These are phyloP conservation scores for Amorpha juglandis DNA, from an alignment of 2,888 invertebrate species.

Conservation along the genomic window DNA sequence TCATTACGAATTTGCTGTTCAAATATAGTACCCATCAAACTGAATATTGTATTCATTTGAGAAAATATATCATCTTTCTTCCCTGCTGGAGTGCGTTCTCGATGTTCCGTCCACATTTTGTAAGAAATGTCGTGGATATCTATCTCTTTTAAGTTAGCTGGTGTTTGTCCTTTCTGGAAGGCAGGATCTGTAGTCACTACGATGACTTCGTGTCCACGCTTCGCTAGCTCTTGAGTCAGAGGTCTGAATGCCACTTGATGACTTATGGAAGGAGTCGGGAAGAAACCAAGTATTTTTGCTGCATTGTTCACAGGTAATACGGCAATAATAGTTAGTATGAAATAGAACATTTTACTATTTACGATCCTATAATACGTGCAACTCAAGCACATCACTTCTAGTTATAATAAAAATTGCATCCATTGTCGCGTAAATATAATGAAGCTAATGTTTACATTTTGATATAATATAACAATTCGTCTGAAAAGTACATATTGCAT, in stretches of 20 bases:
- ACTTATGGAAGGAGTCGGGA: conserved; percentile 50
- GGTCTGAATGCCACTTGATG: conserved; percentile 52
- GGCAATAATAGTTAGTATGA: background rate
- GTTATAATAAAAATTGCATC: no score
- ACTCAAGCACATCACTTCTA: no score
- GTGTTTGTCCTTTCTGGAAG: conserved; percentile 41
- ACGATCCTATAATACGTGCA: no score
- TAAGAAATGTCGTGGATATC: conserved; percentile 54
- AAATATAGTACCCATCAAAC: background rate
- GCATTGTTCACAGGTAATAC: background rate
- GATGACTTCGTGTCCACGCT: conserved; percentile 49
- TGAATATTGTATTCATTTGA: conserved; percentile 26
- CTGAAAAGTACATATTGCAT: no score
- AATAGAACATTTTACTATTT: background rate
- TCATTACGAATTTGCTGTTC: background rate
- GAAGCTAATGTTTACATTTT: no score
- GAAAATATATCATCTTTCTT: conserved; percentile 28
- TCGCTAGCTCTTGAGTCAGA: conserved; percentile 47
- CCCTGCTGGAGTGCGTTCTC: conserved; percentile 25
- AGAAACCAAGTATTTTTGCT: conserved; percentile 39
- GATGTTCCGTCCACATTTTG: conserved; percentile 33
- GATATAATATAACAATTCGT: no score
- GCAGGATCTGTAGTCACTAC: conserved; percentile 50
- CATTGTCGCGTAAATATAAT: no score
- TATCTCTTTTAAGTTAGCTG: conserved; percentile 55